Conservation (phyloP, 2,797 vertebrate genomes). For the Hydrolagus colliei region DNA sequence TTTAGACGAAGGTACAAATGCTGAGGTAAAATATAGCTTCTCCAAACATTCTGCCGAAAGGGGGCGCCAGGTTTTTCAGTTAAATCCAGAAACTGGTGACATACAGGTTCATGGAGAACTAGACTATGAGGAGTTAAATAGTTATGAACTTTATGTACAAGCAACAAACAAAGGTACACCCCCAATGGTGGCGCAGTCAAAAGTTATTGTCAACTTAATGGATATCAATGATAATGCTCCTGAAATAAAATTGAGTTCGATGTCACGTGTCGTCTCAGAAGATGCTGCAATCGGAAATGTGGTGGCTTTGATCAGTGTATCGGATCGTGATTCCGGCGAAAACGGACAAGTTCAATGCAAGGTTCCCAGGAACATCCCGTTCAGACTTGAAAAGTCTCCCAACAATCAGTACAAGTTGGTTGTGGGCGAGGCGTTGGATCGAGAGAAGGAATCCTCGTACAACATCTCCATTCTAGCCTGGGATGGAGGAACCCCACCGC, state of each 20-base stretch:
- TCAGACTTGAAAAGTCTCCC: neutral
- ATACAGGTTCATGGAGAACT: neutral
- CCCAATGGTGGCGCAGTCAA: slow-evolving; percentile 39
- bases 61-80: slow-evolving; percentile 25
- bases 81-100: slow-evolving; percentile 27
- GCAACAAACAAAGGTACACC: slow-evolving; percentile 50
- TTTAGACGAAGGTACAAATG: slow-evolving; percentile 42
- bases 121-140: slow-evolving; percentile 31
- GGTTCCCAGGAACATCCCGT: neutral
- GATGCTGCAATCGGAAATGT: slow-evolving; percentile 38
- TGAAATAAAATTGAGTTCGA: slow-evolving; percentile 26
- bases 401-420: neutral
- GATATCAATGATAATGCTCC: slow-evolving; percentile 39
- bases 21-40: slow-evolving; percentile 35
- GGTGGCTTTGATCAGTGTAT: slow-evolving; percentile 23
- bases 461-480: neutral
- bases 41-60: neutral
- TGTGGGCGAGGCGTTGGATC: neutral
- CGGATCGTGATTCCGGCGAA: slow-evolving; percentile 28
- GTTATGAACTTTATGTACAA: slow-evolving; percentile 30
- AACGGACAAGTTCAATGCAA: slow-evolving; percentile 14
- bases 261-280: slow-evolving; percentile 38
- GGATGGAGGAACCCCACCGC: neutral
- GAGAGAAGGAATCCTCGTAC: neutral
- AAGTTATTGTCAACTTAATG: slow-evolving; percentile 46